Evolutionary conservation across 2,888 invertebrate genomes (phyloP).

Genomic region (Hydriomena furcata): DNA sequence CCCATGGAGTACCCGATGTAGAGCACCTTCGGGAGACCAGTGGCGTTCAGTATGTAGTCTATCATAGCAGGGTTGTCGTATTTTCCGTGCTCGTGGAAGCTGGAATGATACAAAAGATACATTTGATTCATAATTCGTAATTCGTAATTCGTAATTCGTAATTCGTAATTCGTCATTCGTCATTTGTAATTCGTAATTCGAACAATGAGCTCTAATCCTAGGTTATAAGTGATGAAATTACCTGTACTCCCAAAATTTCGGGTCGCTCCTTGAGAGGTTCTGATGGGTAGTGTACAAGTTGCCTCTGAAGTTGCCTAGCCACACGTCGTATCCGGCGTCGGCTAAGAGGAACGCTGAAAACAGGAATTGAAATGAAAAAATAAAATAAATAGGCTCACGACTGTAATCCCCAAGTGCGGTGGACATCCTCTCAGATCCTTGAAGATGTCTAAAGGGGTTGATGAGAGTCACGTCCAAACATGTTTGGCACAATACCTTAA

Average conservation of each 20-base stretch:
- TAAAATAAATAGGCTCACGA: too few species aligned
- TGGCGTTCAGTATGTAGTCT: constrained; percentile 73
- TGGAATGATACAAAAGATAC: constrained; percentile 46
- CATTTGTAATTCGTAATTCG: too few species aligned
- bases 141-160: too few species aligned
- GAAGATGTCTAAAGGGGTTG: too few species aligned
- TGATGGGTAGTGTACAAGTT: constrained; percentile 73
- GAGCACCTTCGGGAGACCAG: constrained; percentile 64
- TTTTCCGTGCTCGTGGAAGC: constrained; percentile 84
- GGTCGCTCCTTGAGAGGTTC: constrained; percentile 61
- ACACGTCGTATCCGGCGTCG: constrained; percentile 84
- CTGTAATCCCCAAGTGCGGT: too few species aligned
- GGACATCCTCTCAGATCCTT: too few species aligned
- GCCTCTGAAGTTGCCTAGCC: constrained; percentile 82
- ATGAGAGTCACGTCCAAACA: too few species aligned
- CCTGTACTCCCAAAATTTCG: constrained; percentile 83
- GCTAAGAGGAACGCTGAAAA: constrained; percentile 80
- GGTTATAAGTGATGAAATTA: constrained; percentile 47
- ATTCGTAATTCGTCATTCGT: too few species aligned
- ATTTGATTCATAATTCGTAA: too few species aligned
- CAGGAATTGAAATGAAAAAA: not conserved
- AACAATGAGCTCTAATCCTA: too few species aligned
- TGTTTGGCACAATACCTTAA: too few species aligned
- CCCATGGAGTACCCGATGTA: constrained; percentile 86
- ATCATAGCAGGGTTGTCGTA: constrained; percentile 83